phyloP scores from a whole-genome alignment of 1,140 invertebrate species.

The Cotesia glomerata region DNA sequence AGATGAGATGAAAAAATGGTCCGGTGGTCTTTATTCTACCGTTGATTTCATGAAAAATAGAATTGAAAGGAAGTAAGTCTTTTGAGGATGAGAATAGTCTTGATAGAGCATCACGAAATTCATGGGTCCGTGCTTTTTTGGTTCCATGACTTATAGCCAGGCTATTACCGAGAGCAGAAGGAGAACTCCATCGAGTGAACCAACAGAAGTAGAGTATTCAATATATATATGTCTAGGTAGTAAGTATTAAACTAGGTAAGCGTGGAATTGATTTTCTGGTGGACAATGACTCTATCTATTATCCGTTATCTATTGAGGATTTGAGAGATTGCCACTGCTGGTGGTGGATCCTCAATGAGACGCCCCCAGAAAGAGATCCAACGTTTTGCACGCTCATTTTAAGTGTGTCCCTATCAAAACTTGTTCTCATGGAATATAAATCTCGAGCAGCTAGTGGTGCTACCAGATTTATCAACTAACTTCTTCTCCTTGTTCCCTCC shows the following conservation, averaged over 20 bases:
- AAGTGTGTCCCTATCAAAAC: not conserved
- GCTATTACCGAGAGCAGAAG: not conserved
- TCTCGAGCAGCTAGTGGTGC: not conserved
- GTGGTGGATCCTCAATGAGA: not conserved
- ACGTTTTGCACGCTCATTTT: not conserved
- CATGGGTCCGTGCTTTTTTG: slow-evolving; percentile 4
- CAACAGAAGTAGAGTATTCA: too few relatives aligned
- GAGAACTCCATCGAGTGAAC: too few relatives aligned
- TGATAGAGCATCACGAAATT: slow-evolving; percentile 16
- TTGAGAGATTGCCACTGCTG: slow-evolving; percentile 5
- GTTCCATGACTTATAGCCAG: not conserved
- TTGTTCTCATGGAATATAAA: not conserved
- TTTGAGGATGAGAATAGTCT: not conserved
- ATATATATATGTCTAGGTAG: not conserved
- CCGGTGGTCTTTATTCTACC: too few relatives aligned
- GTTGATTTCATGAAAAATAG: slow-evolving; percentile 23
- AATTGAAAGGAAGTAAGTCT: slow-evolving; percentile 4
- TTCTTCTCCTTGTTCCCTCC: too few relatives aligned
- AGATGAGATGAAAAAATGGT: not conserved
- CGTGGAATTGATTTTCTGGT: slow-evolving; percentile 31
- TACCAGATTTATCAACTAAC: too few relatives aligned
- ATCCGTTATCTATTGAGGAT: slow-evolving; percentile 31
- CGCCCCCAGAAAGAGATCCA: slow-evolving; percentile 2
- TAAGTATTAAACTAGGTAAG: slow-evolving; percentile 2
- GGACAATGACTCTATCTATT: slow-evolving; percentile 33